Percentiles rank a stretch among this genome's conserved stretches.
Evolutionary conservation across 1,140 invertebrate genomes (phyloP).

Genomic region (Drosophila rhopaloa): DNA sequence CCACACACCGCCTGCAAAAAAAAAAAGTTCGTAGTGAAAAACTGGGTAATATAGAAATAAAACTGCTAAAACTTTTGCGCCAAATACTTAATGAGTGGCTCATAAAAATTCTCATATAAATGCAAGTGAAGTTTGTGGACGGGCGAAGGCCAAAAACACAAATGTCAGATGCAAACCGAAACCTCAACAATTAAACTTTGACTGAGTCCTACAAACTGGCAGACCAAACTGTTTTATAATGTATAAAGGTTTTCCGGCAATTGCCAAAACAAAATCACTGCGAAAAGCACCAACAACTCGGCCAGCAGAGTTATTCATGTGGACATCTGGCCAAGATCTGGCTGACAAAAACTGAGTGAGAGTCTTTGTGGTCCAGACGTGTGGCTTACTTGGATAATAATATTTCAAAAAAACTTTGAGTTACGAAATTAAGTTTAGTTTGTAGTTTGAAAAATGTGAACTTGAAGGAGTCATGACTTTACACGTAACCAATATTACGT

Average conservation of each 20-base stretch:
- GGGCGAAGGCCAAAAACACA: conserved; percentile 38
- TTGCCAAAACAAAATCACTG: conserved; percentile 59
- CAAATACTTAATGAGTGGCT: conserved; percentile 51
- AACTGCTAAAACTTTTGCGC: conserved; percentile 31
- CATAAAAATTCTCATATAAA: conserved; percentile 49
- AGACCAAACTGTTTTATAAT: conserved; percentile 74
- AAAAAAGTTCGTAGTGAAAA: neutral
- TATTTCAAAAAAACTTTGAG: neutral
- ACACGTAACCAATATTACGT: too few relatives aligned
- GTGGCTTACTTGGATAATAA: conserved; percentile 28
- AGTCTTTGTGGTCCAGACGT: conserved; percentile 41
- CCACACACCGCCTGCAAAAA: conserved; percentile 7
- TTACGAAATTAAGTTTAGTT: neutral
- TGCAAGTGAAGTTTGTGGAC: conserved; percentile 27
- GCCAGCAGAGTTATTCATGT: conserved; percentile 16
- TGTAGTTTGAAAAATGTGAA: too few relatives aligned
- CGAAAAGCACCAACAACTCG: conserved; percentile 39
- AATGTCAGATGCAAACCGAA: conserved; percentile 63
- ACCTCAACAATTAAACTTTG: conserved; percentile 76
- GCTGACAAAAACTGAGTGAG: neutral
- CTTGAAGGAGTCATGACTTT: too few relatives aligned
- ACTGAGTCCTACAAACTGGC: conserved; percentile 57
- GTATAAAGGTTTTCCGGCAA: conserved; percentile 54
- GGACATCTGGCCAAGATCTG: conserved; percentile 26
- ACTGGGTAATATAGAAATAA: conserved; percentile 17